phyloP scores from a whole-genome alignment of 2,888 invertebrate genomes.

The Opisthograptis luteolata region DNA sequence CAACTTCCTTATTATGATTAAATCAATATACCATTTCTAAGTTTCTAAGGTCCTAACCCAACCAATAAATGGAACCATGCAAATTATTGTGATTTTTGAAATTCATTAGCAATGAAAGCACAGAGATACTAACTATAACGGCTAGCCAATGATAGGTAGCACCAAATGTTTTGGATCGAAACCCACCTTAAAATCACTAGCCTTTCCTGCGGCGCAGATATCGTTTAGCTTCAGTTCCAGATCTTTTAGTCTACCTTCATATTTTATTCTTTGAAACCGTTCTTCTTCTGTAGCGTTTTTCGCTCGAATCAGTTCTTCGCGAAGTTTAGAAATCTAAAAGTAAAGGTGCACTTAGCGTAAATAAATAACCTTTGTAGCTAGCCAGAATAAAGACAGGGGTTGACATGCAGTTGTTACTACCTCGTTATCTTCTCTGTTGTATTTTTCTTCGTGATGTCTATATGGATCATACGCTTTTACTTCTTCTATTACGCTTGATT shows the following conservation, averaged over 20 bases:
- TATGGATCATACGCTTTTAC: slow-evolving; percentile 11
- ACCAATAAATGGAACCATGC: no score
- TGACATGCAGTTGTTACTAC: no score
- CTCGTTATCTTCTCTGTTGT: slow-evolving; percentile 23
- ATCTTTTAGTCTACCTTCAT: slow-evolving; percentile 66
- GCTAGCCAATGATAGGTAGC: no score
- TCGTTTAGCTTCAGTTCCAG: slow-evolving; percentile 65
- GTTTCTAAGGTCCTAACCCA: no score
- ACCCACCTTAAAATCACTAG: slow-evolving; percentile 44
- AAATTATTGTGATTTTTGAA: no score
- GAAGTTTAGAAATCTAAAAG: slow-evolving; percentile 57
- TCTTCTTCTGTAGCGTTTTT: slow-evolving; percentile 66
- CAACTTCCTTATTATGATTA: no score
- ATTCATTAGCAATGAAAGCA: no score
- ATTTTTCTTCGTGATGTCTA: slow-evolving; percentile 12
- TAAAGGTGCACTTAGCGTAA: no score
- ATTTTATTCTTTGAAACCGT: slow-evolving; percentile 59
- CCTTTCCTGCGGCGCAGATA: slow-evolving; percentile 53
- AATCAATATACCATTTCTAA: no score
- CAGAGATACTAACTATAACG: no score
- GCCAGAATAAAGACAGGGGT: no score
- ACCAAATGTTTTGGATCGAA: neutral
- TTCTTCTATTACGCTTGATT: slow-evolving; percentile 15
- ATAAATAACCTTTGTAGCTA: no score
- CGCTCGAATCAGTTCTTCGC: slow-evolving; percentile 63